Evolutionary conservation across 2,113 vertebrate genomes (phyloP), one percentile per base, ranked within the genome.

Genomic region (Trogon surrucura): DNA sequence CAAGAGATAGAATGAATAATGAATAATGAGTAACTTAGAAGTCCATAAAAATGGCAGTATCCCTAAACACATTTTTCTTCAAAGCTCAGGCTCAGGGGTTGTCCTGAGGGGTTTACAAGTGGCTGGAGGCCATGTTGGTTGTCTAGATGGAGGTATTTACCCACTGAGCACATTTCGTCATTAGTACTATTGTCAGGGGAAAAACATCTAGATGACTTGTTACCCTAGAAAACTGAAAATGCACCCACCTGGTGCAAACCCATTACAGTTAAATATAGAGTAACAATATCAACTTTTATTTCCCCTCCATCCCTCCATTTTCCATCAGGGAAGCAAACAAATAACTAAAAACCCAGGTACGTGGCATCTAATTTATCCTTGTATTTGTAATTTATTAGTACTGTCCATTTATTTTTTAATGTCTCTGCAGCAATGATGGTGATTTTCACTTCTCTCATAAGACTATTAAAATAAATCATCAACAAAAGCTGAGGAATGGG

Each of bases 331-430:
- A 87, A 83, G 56, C 61, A 96, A 71, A 86, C 47, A 72, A 95
- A 95, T 47, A 93, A 78, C 77, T 60, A 41, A 89, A 93, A 67
- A n/a, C 2, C 13, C 13, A n/a, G 36, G 58, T 69, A 92, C 77
- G 77, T 82, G 65, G 56, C 81, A 80, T 80, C 66, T 91, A 96
- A 97, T 97, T 97, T 95, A 79, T 94, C 85, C 36, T 72, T 9
- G 48, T 89, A 87, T 72, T 94, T 96, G 86, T 88, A 97, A 96
- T 95, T 96, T 93, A 95, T 96, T 94, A 88, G 90, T 85, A 95
- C 38, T 95, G 60, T 83, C 71, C 77, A 73, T 94, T 72, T 89
- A 79, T 67, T 97, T 97, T 95, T 89, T 95, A 91, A 92, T 85
- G 83, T 67, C 13, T 87, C 48, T 80, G 70, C 45, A 87, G 64